Percentiles rank a stretch among this genome's conserved stretches.
Conservation (phyloP, 2,113 vertebrate species). For the Hippocampus guttulatus region DNA sequence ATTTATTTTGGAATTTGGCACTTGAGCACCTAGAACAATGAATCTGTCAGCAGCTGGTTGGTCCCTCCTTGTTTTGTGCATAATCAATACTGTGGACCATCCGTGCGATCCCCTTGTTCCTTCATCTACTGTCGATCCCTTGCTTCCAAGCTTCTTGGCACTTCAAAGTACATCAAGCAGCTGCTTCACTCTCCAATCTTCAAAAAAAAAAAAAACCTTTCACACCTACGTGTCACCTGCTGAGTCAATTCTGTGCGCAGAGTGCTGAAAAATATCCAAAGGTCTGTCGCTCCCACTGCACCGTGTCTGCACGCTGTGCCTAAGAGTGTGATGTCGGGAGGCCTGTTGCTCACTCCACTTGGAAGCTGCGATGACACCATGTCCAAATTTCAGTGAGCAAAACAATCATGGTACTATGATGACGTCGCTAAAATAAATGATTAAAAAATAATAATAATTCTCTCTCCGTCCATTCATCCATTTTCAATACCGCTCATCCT, state of each 20-base stretch:
- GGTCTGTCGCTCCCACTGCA: neutral
- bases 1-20: no score
- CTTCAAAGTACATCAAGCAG: neutral
- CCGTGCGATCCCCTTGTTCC: neutral
- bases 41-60: neutral
- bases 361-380: neutral
- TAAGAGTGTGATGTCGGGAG: neutral
- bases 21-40: neutral
- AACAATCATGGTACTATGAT: neutral
- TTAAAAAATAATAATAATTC: no score
- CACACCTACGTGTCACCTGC: neutral
- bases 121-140: neutral
- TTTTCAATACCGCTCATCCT: no score
- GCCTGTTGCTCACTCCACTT: neutral
- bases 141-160: neutral
- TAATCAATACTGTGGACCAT: constrained; percentile 1
- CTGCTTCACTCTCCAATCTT: neutral
- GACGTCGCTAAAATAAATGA: neutral
- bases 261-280: constrained; percentile 1
- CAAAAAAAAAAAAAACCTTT: neutral
- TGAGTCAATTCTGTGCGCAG: neutral
- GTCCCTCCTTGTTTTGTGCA: neutral
- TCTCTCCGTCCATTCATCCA: no score
- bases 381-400: neutral
- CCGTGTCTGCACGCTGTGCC: neutral